A percentile compares a stretch with the other conserved stretches of the same genome.
Conservation (phyloP, 1,140 invertebrate species). For the Babylonia areolata region DNA sequence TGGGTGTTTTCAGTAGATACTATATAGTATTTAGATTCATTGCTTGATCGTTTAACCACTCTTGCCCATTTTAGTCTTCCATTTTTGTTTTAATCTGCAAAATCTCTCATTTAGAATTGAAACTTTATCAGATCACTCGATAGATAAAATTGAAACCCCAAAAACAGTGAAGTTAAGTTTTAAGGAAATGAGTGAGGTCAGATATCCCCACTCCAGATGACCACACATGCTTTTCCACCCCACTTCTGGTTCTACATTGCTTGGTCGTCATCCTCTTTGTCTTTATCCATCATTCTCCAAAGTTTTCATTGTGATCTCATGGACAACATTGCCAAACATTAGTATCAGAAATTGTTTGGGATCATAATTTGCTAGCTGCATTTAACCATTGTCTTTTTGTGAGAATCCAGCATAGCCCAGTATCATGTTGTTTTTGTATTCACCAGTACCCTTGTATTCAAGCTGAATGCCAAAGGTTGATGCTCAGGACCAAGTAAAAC, state of each 20-base stretch:
- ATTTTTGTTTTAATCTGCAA: not conserved
- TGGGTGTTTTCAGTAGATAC: not conserved
- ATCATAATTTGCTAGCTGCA: not conserved
- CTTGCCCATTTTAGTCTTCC: conserved; percentile 23
- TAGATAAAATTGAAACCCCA: no score
- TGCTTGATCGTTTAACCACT: conserved; percentile 10
- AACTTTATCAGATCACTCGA: no score
- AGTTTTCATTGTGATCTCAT: not conserved
- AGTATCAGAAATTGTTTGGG: not conserved
- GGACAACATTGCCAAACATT: not conserved
- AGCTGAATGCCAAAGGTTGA: conserved; percentile 39
- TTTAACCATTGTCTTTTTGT: not conserved
- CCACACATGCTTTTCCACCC: no score
- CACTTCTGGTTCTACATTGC: no score
- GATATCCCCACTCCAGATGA: no score
- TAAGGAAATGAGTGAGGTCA: no score
- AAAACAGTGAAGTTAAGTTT: no score
- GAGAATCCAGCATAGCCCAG: not conserved
- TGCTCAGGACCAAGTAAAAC: conserved; percentile 24
- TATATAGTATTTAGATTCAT: not conserved
- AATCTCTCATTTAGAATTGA: not conserved
- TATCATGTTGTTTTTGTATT: not conserved
- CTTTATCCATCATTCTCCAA: not conserved
- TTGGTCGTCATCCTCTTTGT: not conserved
- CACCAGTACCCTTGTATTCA: not conserved